Evolutionary conservation across 2,113 vertebrate genomes (phyloP).

Genomic region (Tursiops truncatus): DNA sequence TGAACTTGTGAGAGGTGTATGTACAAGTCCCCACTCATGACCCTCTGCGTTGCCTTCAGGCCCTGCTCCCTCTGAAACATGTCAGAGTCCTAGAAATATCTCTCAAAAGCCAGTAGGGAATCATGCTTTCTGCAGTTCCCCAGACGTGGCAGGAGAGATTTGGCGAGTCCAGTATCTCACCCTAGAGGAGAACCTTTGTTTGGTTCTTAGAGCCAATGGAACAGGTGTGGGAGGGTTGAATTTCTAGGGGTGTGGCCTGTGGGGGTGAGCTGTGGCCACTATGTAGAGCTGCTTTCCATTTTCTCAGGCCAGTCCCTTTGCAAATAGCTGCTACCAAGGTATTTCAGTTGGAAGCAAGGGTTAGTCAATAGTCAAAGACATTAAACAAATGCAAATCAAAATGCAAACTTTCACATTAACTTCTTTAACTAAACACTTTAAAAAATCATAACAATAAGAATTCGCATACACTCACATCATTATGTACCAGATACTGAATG

Average conservation of each 20-base stretch:
- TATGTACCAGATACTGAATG: not conserved
- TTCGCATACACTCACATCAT: not conserved
- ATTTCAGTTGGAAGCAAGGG: not conserved
- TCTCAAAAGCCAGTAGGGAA: not conserved
- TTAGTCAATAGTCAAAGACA: not conserved
- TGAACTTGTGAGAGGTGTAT: not conserved
- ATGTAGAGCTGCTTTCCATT: no score
- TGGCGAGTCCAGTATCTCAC: not conserved
- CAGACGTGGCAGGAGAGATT: not conserved
- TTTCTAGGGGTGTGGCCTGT: not conserved
- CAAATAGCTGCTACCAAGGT: not conserved
- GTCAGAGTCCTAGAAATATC: not conserved
- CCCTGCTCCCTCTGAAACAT: not conserved
- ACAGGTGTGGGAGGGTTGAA: not conserved
- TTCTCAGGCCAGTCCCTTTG: not conserved
- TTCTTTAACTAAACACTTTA: not conserved
- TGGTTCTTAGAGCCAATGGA: not conserved
- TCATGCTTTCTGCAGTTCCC: not conserved
- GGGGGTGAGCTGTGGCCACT: rapidly evolving
- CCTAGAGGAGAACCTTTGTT: not conserved
- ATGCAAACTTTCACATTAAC: not conserved
- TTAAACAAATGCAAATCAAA: not conserved
- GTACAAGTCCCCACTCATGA: rapidly evolving
- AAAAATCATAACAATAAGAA: not conserved
- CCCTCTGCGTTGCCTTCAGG: not conserved